These are phyloP conservation scores for Pseudococcus longispinus DNA, from an alignment of 2,888 invertebrate genomes.

Conservation along the genomic window DNA sequence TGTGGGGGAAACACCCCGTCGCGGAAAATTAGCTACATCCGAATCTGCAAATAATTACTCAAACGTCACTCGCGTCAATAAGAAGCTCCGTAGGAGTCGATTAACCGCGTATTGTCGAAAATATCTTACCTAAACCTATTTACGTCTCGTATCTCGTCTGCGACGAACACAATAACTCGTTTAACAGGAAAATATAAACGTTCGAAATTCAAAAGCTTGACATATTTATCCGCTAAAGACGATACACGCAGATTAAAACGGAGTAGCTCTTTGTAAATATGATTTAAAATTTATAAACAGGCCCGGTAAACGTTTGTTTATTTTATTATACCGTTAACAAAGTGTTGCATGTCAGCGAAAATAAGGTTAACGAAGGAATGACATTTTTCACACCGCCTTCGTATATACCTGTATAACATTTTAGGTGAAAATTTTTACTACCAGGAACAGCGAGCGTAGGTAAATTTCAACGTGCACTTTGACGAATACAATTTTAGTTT, in stretches of 20 bases:
- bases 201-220: conserved; percentile 19
- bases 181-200: neutral
- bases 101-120: neutral
- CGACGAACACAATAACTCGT: neutral
- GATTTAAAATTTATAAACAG: conserved; percentile 44
- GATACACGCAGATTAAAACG: conserved; percentile 28
- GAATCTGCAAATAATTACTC: too few relatives aligned
- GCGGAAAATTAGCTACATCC: too few relatives aligned
- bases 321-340: conserved; percentile 36
- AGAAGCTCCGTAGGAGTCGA: neutral
- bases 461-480: neutral
- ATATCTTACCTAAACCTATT: neutral
- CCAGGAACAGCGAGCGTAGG: neutral
- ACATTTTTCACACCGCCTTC: neutral
- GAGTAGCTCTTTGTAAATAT: conserved; percentile 32
- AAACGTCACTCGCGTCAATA: neutral
- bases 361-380: conserved; percentile 25
- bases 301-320: conserved; percentile 33
- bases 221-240: conserved; percentile 33
- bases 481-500: neutral
- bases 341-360: conserved; percentile 37
- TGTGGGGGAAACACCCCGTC: too few relatives aligned
- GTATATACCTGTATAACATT: neutral
- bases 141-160: neutral
- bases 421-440: neutral